Percentiles rank a stretch among this genome's conserved stretches.
These are phyloP conservation scores for Acheta domesticus DNA, from an alignment of 2,888 invertebrate species.

Conservation along the genomic window DNA sequence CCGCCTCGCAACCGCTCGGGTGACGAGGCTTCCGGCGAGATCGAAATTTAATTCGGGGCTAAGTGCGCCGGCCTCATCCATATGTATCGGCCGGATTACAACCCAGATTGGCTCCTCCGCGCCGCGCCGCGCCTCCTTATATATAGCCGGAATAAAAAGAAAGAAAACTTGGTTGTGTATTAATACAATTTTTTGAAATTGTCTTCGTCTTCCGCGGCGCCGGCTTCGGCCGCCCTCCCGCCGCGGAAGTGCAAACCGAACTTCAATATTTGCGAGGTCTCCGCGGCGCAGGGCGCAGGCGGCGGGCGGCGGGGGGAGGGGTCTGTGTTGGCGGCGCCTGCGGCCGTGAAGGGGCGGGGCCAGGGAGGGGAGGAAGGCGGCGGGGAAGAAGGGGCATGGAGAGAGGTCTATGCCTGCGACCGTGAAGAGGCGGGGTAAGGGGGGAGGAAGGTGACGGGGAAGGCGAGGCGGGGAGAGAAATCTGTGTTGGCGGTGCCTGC, in stretches of 20 bases:
- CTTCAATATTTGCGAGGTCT: slow-evolving; percentile 18
- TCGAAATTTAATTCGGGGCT: not conserved
- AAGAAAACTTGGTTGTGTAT: slow-evolving; percentile 7
- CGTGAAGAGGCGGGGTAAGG: too few species aligned
- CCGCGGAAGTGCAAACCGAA: not conserved
- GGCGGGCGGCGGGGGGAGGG: not conserved
- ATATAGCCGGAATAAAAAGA: not conserved
- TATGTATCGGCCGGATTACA: not conserved
- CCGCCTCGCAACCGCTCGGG: too few species aligned
- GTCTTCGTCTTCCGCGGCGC: not conserved
- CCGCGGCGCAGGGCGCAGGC: not conserved
- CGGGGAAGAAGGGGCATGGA: too few species aligned
- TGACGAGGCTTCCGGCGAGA: not conserved
- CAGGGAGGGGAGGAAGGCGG: too few species aligned
- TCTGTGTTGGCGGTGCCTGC: too few species aligned
- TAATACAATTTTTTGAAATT: slow-evolving; percentile 18
- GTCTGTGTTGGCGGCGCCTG: too few species aligned
- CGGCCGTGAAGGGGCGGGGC: too few species aligned
- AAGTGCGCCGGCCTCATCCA: slow-evolving; percentile 3
- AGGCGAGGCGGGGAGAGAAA: too few species aligned
- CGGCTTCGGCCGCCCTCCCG: not conserved
- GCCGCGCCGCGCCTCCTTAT: not conserved
- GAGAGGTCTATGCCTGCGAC: too few species aligned
- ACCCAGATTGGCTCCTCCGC: not conserved
- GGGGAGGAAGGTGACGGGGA: too few species aligned